Evolutionary conservation across 2,113 vertebrate species (phyloP).

Genomic region (Mus pahari): DNA sequence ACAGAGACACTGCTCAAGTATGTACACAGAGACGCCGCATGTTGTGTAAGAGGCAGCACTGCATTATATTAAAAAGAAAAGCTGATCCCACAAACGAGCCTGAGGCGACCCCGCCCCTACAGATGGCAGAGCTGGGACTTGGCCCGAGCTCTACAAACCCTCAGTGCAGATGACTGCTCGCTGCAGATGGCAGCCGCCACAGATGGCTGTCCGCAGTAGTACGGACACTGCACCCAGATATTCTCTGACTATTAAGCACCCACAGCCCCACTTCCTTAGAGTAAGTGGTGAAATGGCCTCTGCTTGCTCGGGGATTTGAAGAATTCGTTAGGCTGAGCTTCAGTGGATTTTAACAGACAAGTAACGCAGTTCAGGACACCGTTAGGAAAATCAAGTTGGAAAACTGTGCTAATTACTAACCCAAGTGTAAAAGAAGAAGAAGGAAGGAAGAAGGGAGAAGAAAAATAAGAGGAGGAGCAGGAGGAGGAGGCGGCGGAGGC

Average conservation of each 20-base stretch:
- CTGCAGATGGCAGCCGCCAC: not conserved
- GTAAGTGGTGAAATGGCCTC: slow-evolving; percentile 33
- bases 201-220: not conserved
- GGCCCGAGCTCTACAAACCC: slow-evolving; percentile 7
- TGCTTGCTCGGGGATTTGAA: not conserved
- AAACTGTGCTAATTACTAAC: not conserved
- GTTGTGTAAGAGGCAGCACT: not conserved
- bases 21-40: not conserved
- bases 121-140: slow-evolving; percentile 1
- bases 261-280: not conserved
- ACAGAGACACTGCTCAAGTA: not conserved
- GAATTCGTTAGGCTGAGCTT: slow-evolving; percentile 17
- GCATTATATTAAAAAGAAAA: not conserved
- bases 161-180: not conserved
- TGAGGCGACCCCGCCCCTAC: not conserved
- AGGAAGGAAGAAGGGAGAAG: not conserved
- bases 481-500: not conserved
- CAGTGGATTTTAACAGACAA: slow-evolving; percentile 49
- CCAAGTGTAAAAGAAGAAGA: not conserved
- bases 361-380: not conserved
- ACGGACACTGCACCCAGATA: not conserved
- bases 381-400: slow-evolving; percentile 12
- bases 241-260: not conserved
- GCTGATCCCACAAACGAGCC: not conserved
- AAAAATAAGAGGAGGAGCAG: too few relatives aligned